These are phyloP conservation scores for Catajapyx aquilonaris DNA, from an alignment of 1,140 invertebrate species.

Conservation along the genomic window DNA sequence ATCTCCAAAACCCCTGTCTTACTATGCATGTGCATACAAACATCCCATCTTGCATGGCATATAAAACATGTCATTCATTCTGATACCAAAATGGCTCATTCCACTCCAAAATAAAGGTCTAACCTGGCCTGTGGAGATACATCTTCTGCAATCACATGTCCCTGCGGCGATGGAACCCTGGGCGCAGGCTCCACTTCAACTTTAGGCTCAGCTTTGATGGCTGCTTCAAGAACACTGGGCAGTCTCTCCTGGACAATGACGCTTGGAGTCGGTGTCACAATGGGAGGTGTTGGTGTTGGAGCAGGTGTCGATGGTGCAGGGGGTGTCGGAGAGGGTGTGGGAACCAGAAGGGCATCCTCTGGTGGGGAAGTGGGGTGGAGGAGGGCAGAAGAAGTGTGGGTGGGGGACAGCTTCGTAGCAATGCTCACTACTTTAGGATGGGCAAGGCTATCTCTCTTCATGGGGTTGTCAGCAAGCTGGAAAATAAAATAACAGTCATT, in stretches of 20 bases:
- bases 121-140: slow-evolving; percentile 15
- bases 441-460: too few relatives aligned
- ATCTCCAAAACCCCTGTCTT: too few relatives aligned
- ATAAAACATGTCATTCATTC: too few relatives aligned
- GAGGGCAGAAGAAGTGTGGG: neutral
- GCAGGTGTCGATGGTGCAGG: slow-evolving; percentile 13
- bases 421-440: too few relatives aligned
- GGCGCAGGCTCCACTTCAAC: slow-evolving; percentile 15
- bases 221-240: slow-evolving; percentile 53
- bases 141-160: slow-evolving; percentile 11
- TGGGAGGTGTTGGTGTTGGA: slow-evolving; percentile 7
- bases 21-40: too few relatives aligned
- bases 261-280: slow-evolving; percentile 10
- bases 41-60: too few relatives aligned
- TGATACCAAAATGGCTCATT: too few relatives aligned
- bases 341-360: slow-evolving; percentile 16
- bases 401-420: too few relatives aligned
- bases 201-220: slow-evolving; percentile 65
- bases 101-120: neutral
- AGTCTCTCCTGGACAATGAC: slow-evolving; percentile 21
- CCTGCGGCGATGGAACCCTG: slow-evolving; percentile 22
- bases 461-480: too few relatives aligned
- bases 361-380: slow-evolving; percentile 14
- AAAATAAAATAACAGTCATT: too few relatives aligned
- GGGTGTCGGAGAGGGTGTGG: slow-evolving; percentile 15